These are phyloP conservation scores for Litoditis marina DNA, from an alignment of 2,888 invertebrate species.

Conservation along the genomic window DNA sequence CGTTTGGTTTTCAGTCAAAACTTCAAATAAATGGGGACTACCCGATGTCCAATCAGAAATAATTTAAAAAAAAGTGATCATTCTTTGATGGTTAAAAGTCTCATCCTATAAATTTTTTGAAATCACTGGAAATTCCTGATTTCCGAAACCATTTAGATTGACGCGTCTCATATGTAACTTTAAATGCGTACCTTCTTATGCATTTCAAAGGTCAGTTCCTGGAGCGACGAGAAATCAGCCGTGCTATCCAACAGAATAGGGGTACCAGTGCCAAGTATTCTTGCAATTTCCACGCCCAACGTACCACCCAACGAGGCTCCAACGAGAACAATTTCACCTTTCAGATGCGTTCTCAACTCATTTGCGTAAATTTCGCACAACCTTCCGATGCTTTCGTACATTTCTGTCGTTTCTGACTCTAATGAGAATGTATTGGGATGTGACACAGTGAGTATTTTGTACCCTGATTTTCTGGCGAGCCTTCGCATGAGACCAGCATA, in stretches of 20 bases:
- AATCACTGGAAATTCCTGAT: too few species aligned
- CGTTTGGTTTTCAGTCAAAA: too few species aligned
- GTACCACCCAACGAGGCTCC: constrained; percentile 41
- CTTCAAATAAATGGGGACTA: too few species aligned
- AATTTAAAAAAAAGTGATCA: too few species aligned
- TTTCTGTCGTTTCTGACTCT: neutral
- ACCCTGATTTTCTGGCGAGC: neutral
- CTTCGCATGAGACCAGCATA: neutral
- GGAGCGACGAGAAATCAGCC: neutral
- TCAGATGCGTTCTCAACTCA: neutral
- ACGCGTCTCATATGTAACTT: too few species aligned
- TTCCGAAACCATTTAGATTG: too few species aligned
- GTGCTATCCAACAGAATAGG: constrained; percentile 23
- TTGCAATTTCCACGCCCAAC: constrained; percentile 26
- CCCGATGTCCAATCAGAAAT: too few species aligned
- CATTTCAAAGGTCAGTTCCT: neutral
- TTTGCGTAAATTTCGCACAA: neutral
- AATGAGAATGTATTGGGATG: constrained; percentile 16
- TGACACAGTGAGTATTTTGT: constrained; percentile 5
- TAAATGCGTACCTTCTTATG: neutral
- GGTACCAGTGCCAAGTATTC: neutral
- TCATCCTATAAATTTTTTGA: too few species aligned
- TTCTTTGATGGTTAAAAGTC: too few species aligned
- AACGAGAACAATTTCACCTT: constrained; percentile 16
- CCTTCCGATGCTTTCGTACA: neutral